A percentile compares a stretch with the other conserved stretches of the same genome.
Evolutionary conservation across 2,113 vertebrate genomes (phyloP).

Genomic region (Oriolus oriolus): DNA sequence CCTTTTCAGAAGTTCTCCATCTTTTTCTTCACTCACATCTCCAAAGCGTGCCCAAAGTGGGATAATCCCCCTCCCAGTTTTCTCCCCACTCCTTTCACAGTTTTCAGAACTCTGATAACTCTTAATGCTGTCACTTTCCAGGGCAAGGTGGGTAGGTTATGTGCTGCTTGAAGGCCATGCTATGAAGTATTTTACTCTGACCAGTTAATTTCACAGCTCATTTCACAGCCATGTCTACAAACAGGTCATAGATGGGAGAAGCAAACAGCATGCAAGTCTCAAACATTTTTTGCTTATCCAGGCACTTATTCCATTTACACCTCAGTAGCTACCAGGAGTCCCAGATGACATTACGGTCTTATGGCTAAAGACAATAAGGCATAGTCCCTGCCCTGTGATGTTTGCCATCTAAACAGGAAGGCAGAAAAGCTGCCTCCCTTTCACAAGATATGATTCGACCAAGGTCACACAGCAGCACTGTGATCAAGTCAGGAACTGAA

Average conservation of each 20-base stretch:
- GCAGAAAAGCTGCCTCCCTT: background rate
- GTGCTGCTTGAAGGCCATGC: background rate
- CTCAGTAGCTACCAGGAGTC: background rate
- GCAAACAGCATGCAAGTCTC: background rate
- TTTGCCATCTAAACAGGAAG: background rate
- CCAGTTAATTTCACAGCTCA: background rate
- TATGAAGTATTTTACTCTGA: background rate
- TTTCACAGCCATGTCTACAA: background rate
- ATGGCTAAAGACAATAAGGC: background rate
- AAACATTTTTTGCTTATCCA: background rate
- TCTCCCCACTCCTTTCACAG: background rate
- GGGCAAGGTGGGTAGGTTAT: background rate
- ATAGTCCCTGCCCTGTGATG: background rate
- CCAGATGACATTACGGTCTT: background rate
- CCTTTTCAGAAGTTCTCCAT: background rate
- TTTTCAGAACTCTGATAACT: background rate
- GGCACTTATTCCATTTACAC: background rate
- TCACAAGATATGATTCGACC: background rate
- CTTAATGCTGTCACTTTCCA: background rate
- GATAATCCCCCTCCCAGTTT: fast-evolving
- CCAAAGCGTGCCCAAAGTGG: background rate
- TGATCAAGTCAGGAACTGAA: background rate
- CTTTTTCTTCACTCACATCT: background rate
- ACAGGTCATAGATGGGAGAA: background rate
- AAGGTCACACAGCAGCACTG: fast-evolving